Percentiles rank a stretch among this genome's conserved stretches.
Conservation (phyloP, 37 sponge, comb jelly and placozoan species). For the Spongilla lacustris region DNA sequence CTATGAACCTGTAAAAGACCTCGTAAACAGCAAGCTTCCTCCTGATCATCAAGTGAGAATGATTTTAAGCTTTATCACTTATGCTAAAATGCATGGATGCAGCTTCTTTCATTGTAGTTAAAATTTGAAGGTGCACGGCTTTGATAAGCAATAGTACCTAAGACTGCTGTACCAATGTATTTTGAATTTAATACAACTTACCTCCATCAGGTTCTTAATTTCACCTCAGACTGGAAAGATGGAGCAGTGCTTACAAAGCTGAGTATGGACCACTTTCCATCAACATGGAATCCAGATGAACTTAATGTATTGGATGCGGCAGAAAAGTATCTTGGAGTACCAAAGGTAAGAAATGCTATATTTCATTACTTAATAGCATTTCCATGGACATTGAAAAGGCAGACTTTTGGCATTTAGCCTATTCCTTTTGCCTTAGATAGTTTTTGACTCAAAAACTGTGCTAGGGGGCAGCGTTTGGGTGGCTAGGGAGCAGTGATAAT, state of each 20-base stretch:
- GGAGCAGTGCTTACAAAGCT: background rate
- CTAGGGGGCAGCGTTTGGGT: no score
- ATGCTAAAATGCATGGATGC: no score
- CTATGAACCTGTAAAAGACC: background rate
- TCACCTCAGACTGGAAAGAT: background rate
- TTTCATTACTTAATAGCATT: no score
- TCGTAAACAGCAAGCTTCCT: background rate
- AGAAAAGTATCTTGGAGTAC: background rate
- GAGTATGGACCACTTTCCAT: background rate
- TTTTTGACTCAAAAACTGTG: no score
- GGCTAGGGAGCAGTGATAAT: no score
- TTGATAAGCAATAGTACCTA: no score
- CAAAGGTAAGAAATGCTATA: background rate
- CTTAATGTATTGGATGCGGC: background rate
- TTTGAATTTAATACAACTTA: background rate
- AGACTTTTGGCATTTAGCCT: no score
- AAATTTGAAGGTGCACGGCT: no score
- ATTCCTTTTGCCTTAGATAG: no score
- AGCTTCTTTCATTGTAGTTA: no score
- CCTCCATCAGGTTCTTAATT: background rate
- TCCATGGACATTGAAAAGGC: no score
- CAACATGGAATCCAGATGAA: background rate
- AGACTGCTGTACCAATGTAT: background rate
- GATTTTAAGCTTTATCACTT: background rate
- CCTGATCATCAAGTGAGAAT: background rate